Base-by-base conservation (phyloP, 2,113 vertebrate genomes). In the Galeopterus variegatus region DNA sequence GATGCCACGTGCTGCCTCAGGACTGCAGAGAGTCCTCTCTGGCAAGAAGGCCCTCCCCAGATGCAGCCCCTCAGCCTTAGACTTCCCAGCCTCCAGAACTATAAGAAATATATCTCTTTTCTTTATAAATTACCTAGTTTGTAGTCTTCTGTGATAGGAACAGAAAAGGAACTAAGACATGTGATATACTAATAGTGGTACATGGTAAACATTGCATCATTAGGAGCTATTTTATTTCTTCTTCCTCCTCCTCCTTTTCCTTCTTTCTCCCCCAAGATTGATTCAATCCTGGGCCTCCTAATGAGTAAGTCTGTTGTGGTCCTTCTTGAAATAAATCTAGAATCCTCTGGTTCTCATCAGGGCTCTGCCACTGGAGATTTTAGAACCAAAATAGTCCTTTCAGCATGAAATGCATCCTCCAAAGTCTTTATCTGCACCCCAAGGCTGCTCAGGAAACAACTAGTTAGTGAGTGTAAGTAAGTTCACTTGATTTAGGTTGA, bases 281-380 rank as follows among this genome's bases (percentile, higher is more conserved):
- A 64, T 14, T 73, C 23, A 36, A 8, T 28, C 0, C 17, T 2
- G 8, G 48, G 50, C 8, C 18, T 88, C 14, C 1, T 1, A 13
- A 7, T 28, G 60, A 17, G 28, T 7, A 31, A 54, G 33, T 41
- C 21, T 0, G 1, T 2, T 8, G 21, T 65, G 18, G 11, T 72
- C 73, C 14, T 60, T 10, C 23, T 31, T 33, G 9, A 13, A 21
- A 31, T 62, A 90, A 76, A 82, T 72, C 67, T 94, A 86, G 56
- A 92, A 52, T 80, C 52, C 15, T 10, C 6, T 19, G 8, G 21
- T 69, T 95, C 4, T 88, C 5, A 13, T 52, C 31, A 94, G n/a
- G 26, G 14, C 26, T 90, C 87, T 21, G 31, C 5, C 23, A 0
- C 5, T 67, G 36, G 50, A 15, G 45, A n/a, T 52, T n/a, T 86